Evolutionary conservation across 1,140 invertebrate species (phyloP).

Genomic region (Chironomus tepperi): DNA sequence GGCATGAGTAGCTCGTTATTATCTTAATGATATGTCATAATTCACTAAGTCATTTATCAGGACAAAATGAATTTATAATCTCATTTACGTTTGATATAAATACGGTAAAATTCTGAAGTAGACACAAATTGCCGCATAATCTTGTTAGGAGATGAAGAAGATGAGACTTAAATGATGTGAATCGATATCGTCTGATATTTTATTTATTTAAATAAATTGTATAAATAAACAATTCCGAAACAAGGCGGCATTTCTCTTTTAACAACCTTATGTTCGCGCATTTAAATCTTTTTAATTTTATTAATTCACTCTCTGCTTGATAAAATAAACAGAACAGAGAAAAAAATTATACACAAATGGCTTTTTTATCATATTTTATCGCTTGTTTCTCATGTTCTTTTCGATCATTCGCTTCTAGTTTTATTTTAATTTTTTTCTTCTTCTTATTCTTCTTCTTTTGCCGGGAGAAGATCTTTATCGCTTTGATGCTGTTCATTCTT

Average conservation of each 20-base stretch:
- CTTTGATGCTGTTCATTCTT: not conserved
- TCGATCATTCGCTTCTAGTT: constrained; percentile 7
- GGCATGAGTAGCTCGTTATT: no score
- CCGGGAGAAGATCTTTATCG: not conserved
- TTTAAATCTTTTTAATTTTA: constrained; percentile 24
- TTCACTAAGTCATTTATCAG: no score
- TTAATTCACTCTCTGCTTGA: not conserved
- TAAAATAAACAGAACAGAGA: not conserved
- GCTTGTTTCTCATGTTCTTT: constrained; percentile 12
- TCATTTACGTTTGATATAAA: no score
- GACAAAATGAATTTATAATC: no score
- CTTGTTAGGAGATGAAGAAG: constrained; percentile 7
- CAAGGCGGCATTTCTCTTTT: constrained; percentile 17
- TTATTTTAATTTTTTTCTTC: not conserved
- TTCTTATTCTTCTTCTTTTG: no score
- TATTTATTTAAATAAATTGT: constrained; percentile 1
- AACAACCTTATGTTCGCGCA: constrained; percentile 18
- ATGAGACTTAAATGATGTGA: constrained; percentile 1
- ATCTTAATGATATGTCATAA: no score
- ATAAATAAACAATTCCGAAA: constrained; percentile 19
- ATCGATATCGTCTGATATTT: not conserved
- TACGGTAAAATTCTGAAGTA: no score
- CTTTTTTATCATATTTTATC: constrained; percentile 14
- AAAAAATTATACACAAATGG: not conserved
- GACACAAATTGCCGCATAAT: not conserved